A percentile compares a stretch with the other conserved stretches of the same genome.
Conservation (phyloP, 2,113 vertebrate species). For the Rhea americana region DNA sequence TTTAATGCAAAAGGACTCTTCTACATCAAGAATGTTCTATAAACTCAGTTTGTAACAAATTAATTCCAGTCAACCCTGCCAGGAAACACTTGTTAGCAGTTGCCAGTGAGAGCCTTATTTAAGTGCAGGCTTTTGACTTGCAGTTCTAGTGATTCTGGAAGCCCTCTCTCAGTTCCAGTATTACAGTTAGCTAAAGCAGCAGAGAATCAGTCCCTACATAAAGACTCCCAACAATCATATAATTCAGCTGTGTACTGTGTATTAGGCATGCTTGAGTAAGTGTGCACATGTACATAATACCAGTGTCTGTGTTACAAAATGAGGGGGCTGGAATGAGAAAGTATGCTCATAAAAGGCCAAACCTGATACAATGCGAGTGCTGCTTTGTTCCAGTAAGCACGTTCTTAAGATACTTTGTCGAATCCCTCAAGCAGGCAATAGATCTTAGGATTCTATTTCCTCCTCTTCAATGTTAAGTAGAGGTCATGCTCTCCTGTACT, state of each 20-base stretch:
- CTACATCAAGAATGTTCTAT: background rate
- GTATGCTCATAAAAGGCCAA: too few relatives aligned
- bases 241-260: background rate
- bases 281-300: rapidly evolving
- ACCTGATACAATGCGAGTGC: rapidly evolving
- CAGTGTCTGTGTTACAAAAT: background rate
- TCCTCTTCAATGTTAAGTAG: background rate
- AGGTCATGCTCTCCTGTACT: background rate
- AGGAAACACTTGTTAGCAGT: background rate
- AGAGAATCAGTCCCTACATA: background rate
- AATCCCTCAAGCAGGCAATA: background rate
- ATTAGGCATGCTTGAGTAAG: background rate
- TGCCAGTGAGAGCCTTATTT: background rate
- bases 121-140: background rate
- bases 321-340: background rate
- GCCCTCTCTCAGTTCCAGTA: background rate
- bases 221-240: background rate
- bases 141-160: rapidly evolving
- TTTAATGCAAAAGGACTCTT: background rate
- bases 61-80: background rate
- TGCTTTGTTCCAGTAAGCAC: background rate
- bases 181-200: background rate
- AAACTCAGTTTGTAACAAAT: background rate
- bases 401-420: background rate
- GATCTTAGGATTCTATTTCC: background rate